Evolutionary conservation across 1,140 invertebrate species (phyloP).

Genomic region (Pseudachorutes palmiensis): DNA sequence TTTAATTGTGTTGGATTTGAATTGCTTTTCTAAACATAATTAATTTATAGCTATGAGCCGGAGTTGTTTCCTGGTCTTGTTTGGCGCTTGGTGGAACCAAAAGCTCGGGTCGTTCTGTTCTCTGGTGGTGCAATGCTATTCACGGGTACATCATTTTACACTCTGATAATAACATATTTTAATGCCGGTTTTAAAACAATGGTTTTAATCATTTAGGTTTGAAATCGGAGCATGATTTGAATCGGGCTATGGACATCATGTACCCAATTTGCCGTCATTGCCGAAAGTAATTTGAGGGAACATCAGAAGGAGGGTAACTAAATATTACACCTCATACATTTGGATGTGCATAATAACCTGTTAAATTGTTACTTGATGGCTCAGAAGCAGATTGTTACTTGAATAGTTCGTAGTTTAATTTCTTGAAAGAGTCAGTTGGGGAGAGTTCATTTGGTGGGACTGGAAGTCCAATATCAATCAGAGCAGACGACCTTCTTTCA

Average conservation of each 20-base stretch:
- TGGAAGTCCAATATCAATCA: not conserved
- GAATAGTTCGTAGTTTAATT: not conserved
- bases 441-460: not conserved
- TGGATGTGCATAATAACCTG: too few species aligned
- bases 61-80: constrained; percentile 15
- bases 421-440: not conserved
- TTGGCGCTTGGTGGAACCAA: not conserved
- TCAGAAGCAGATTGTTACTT: too few species aligned
- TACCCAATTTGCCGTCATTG: not conserved
- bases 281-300: too few species aligned
- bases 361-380: too few species aligned
- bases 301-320: too few species aligned
- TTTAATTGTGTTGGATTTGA: not conserved
- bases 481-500: not conserved
- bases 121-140: constrained; percentile 4
- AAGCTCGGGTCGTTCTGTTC: constrained; percentile 8
- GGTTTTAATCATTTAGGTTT: not conserved
- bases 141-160: constrained; percentile 1
- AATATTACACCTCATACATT: too few species aligned
- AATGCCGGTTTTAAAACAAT: not conserved
- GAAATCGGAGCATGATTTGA: not conserved
- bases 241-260: not conserved
- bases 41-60: constrained; percentile 15
- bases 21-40: not conserved
- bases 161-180: not conserved